phyloP scores from a whole-genome alignment of 2,888 invertebrate genomes.

The Euzophera pinguis region DNA sequence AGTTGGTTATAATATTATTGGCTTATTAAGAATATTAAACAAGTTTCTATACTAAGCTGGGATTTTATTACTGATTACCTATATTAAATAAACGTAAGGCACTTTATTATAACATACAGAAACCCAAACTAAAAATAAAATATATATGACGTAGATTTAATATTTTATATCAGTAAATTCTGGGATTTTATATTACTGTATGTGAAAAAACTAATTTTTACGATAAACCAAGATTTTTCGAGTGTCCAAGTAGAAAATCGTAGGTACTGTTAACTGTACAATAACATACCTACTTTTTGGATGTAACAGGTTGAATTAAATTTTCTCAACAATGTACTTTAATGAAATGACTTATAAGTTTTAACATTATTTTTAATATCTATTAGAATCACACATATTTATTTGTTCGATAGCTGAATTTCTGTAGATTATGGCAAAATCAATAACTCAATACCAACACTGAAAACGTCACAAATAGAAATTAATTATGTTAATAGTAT shows the following conservation, averaged over 20 bases:
- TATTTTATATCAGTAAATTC: slow-evolving; percentile 9
- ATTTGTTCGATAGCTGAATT: slow-evolving; percentile 7
- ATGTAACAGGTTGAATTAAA: neutral
- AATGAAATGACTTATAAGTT: neutral
- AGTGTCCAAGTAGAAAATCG: neutral
- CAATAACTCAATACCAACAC: slow-evolving; percentile 14
- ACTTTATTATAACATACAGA: slow-evolving; percentile 14
- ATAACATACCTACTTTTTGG: neutral
- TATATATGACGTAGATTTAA: slow-evolving; percentile 7
- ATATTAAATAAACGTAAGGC: slow-evolving; percentile 12
- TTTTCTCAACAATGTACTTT: neutral
- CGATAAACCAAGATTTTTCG: slow-evolving; percentile 4
- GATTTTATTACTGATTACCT: slow-evolving; percentile 14
- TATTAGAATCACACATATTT: neutral
- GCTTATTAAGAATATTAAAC: slow-evolving; percentile 13
- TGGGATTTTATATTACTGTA: slow-evolving; percentile 8
- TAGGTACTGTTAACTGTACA: neutral
- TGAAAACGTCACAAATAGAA: slow-evolving; percentile 12
- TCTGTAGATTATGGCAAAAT: slow-evolving; percentile 14
- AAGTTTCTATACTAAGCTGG: slow-evolving; percentile 13
- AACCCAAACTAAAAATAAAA: slow-evolving; percentile 6
- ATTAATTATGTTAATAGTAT: slow-evolving; percentile 3
- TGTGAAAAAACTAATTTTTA: slow-evolving; percentile 9
- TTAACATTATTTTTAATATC: neutral
- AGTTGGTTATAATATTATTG: slow-evolving; percentile 10